Percentiles rank a stretch among this genome's conserved stretches.
These are phyloP conservation scores for Emydocephalus ijimae DNA, from an alignment of 2,113 vertebrate genomes.

Conservation along the genomic window DNA sequence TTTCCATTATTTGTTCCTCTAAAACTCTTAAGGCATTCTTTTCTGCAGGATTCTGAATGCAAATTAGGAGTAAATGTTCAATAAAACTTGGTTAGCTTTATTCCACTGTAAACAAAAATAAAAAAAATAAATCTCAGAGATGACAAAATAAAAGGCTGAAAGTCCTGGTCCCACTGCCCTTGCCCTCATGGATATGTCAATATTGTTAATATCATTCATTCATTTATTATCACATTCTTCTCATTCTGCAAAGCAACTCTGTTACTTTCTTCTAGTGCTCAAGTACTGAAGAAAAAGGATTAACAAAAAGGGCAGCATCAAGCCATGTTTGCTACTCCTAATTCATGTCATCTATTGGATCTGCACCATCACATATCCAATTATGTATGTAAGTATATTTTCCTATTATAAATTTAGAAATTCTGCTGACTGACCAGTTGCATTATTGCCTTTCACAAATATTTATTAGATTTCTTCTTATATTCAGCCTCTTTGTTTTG, in stretches of 20 bases:
- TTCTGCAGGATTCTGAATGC: background rate
- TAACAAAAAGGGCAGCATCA: background rate
- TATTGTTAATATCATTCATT: background rate
- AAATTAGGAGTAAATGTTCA: background rate
- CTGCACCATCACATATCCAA: background rate
- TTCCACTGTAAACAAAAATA: background rate
- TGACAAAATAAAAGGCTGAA: background rate
- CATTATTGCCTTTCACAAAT: slow-evolving; percentile 7
- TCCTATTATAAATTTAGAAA: background rate
- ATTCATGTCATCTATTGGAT: background rate
- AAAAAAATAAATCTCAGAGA: background rate
- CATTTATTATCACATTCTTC: background rate
- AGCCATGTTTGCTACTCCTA: background rate
- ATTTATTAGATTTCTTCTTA: slow-evolving; percentile 14
- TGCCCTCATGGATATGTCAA: background rate
- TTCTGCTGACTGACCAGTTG: background rate
- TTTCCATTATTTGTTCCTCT: background rate
- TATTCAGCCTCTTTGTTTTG: background rate
- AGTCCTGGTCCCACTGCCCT: background rate
- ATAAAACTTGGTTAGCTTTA: background rate
- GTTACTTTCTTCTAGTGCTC: background rate
- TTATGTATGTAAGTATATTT: background rate
- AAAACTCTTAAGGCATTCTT: background rate
- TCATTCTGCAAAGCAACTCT: background rate
- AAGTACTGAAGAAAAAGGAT: background rate